A percentile compares a stretch with the other conserved stretches of the same genome.
phyloP scores from a whole-genome alignment of 2,888 invertebrate genomes.

The Blomia tropicalis region DNA sequence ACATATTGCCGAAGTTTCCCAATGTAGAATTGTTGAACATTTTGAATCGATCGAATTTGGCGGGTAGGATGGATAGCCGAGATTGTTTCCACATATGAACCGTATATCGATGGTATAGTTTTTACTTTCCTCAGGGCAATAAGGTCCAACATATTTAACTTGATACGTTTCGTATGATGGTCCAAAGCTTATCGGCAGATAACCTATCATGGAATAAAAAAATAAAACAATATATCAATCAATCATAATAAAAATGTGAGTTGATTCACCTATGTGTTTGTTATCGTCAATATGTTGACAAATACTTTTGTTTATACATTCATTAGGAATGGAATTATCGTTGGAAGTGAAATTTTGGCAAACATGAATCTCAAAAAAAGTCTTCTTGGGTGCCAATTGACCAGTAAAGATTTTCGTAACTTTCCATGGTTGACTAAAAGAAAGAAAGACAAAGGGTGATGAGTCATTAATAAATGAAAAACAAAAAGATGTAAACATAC shows the following conservation, averaged over 20 bases:
- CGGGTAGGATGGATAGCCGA: slow-evolving; percentile 17
- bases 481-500: too few relatives aligned
- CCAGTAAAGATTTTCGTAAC: background rate
- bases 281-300: slow-evolving; percentile 1
- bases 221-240: background rate
- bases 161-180: background rate
- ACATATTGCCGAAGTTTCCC: slow-evolving; percentile 34
- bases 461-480: too few relatives aligned
- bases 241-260: background rate
- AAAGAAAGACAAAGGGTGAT: too few relatives aligned
- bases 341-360: background rate
- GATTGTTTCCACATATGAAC: slow-evolving; percentile 19
- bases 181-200: background rate
- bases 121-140: background rate
- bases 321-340: background rate
- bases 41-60: slow-evolving; percentile 20
- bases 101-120: slow-evolving; percentile 16
- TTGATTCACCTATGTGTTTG: background rate
- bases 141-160: slow-evolving; percentile 9
- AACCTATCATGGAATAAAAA: background rate
- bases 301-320: slow-evolving; percentile 3
- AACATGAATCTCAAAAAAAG: background rate
- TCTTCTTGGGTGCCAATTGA: too few relatives aligned
- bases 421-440: background rate
- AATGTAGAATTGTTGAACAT: slow-evolving; percentile 34